Evolutionary conservation across 2,888 invertebrate species (phyloP).

Genomic region (Pasiphila rectangulata): DNA sequence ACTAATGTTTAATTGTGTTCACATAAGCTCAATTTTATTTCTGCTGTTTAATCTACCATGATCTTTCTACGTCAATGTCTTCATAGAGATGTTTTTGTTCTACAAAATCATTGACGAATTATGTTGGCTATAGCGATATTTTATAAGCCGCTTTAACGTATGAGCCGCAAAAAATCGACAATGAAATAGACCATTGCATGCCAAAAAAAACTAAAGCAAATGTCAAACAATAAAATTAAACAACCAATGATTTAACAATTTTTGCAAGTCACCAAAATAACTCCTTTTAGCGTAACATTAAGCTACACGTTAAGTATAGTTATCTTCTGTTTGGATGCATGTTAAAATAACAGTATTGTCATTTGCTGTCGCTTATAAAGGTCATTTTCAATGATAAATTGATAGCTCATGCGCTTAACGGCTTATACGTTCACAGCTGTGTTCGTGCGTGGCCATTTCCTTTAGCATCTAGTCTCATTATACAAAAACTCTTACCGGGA

Average conservation of each 20-base stretch:
- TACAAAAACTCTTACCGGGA: constrained; percentile 64
- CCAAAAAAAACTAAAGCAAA: no score
- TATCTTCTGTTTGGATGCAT: no score
- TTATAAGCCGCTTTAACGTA: neutral
- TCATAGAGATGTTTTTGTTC: neutral
- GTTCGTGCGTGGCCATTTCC: constrained; percentile 16
- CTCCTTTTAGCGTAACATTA: no score
- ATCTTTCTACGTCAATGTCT: neutral
- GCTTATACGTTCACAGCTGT: constrained; percentile 4
- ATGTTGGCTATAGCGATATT: neutral
- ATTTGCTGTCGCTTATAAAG: no score
- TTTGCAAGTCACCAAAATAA: no score
- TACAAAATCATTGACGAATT: constrained; percentile 5
- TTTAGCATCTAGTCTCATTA: constrained; percentile 36
- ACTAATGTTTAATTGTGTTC: neutral
- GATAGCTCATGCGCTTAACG: no score
- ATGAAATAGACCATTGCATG: neutral
- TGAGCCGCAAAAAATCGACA: neutral
- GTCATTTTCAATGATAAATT: no score
- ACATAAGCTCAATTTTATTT: constrained; percentile 2
- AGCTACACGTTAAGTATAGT: no score
- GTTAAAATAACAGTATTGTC: no score
- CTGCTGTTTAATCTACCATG: neutral
- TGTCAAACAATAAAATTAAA: no score
- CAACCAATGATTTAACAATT: no score